Evolutionary conservation across 2,113 vertebrate genomes (phyloP), one percentile per base, ranked within the genome.

Genomic region (Dromas ardeola): DNA sequence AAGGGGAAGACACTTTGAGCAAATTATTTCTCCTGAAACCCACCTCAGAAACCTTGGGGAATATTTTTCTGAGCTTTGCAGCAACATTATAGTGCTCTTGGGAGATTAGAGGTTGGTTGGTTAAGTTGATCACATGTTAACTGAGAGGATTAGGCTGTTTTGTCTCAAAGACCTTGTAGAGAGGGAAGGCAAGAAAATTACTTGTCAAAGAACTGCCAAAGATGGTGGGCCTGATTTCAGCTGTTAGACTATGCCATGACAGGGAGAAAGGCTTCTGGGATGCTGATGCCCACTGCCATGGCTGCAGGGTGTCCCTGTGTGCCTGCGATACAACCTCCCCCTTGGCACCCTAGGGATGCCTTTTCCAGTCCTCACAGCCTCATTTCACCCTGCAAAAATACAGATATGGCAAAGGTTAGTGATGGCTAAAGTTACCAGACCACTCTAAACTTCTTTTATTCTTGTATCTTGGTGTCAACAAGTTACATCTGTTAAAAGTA

Each of bases 1-100:
- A 91, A 72, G 30, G 6, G 8, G 19, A 86, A 78, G 86, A 86
- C 53, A 62, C 47, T 91, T 83, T 3, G 8, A 95, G n/a, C 22
- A 65, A 95, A 66, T 88, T 66, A 82, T 77, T 94, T 89, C 42
- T 87, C 27, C 43, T 77, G 27, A 93, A 91, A 82, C 34, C 47
- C 53, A 79, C 34, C 49, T 84, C 62, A 76, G 73, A 95, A 93
- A 69, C 43, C 22, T 65, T 49, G 19, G 66, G 78, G 42, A 76
- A 80, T 92, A 76, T 81, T 92, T 69, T 90, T 93, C 61, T 76
- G 56, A 82, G 45, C 43, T 90, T 88, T 93, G 36, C 27, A 93
- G 61, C 50, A 67, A 53, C n/a, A 73, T 25, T 62, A 32, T 42
- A 66, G 34, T 66, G 38, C 40, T 93, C 66, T 83, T 77, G 43